Percentiles rank a stretch among this genome's conserved stretches.
phyloP scores from a whole-genome alignment of 2,888 invertebrate genomes.

The Stenchaetothrips biformis region DNA sequence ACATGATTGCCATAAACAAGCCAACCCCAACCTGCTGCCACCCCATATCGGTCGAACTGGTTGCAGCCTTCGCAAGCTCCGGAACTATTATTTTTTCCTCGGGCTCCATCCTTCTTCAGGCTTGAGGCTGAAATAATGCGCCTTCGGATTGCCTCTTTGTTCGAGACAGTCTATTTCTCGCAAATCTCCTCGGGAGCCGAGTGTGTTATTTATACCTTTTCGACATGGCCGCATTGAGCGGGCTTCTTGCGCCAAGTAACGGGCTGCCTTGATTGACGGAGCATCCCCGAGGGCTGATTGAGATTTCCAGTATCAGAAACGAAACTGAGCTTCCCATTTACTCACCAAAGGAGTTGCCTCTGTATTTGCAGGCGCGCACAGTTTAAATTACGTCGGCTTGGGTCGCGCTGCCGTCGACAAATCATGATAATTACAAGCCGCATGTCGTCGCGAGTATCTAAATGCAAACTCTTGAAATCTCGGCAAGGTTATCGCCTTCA shows the following conservation, averaged over 20 bases:
- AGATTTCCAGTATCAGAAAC: not conserved
- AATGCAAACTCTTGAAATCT: constrained; percentile 19
- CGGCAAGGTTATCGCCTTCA: not conserved
- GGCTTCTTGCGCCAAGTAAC: constrained; percentile 1
- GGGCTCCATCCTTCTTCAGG: not conserved
- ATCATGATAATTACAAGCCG: not conserved
- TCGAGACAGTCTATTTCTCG: not conserved
- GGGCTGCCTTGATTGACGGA: not conserved
- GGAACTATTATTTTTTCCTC: not conserved
- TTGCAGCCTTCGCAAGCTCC: not conserved
- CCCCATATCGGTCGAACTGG: constrained; percentile 18
- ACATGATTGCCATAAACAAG: not conserved
- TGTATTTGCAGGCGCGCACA: not conserved
- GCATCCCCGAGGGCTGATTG: not conserved
- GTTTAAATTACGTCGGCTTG: not conserved
- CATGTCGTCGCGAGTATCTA: not conserved
- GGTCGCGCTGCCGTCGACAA: not conserved
- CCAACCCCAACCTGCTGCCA: not conserved
- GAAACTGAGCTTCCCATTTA: too few species aligned
- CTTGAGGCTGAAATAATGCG: not conserved
- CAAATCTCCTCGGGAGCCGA: not conserved
- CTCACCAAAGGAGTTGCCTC: too few species aligned
- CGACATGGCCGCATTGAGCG: not conserved
- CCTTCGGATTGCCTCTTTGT: constrained; percentile 12
- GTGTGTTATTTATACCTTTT: constrained; percentile 16